phyloP scores from a whole-genome alignment of 2,888 invertebrate species.

The Hyposoter didymator region DNA sequence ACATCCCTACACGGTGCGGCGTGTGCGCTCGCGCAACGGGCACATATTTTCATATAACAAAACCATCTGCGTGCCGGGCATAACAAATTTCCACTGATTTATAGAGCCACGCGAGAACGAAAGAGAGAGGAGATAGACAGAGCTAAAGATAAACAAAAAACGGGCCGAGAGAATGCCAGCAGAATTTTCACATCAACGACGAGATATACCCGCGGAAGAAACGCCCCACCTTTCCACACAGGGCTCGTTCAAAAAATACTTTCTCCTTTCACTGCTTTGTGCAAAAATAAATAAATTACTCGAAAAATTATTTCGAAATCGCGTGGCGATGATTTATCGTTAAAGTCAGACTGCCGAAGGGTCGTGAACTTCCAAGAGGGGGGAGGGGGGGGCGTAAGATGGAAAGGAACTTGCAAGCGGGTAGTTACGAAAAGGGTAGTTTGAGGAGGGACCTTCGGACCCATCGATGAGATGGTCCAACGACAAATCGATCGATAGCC shows the following conservation, averaged over 20 bases:
- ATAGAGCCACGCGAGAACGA: slow-evolving; percentile 78
- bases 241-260: slow-evolving; percentile 47
- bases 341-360: slow-evolving; percentile 5
- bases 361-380: background rate
- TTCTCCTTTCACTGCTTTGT: background rate
- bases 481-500: slow-evolving; percentile 77
- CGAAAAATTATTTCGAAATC: slow-evolving; percentile 22
- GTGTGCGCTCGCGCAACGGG: slow-evolving; percentile 71
- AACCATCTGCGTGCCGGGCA: slow-evolving; percentile 84
- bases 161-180: slow-evolving; percentile 37
- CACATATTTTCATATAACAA: slow-evolving; percentile 85
- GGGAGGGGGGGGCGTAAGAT: slow-evolving; percentile 58
- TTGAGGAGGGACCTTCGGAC: slow-evolving; percentile 69
- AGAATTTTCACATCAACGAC: slow-evolving; percentile 57
- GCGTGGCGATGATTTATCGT: background rate
- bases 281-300: slow-evolving; percentile 22
- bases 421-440: slow-evolving; percentile 71
- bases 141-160: slow-evolving; percentile 58
- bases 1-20: slow-evolving; percentile 58
- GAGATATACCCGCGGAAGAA: slow-evolving; percentile 40
- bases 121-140: slow-evolving; percentile 66
- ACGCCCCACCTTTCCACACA: slow-evolving; percentile 42
- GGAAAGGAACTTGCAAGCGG: slow-evolving; percentile 69
- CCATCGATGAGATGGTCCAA: slow-evolving; percentile 53
- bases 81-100: slow-evolving; percentile 85